phyloP scores from a whole-genome alignment of 2,888 invertebrate genomes.

The Hedychridium roseum region DNA sequence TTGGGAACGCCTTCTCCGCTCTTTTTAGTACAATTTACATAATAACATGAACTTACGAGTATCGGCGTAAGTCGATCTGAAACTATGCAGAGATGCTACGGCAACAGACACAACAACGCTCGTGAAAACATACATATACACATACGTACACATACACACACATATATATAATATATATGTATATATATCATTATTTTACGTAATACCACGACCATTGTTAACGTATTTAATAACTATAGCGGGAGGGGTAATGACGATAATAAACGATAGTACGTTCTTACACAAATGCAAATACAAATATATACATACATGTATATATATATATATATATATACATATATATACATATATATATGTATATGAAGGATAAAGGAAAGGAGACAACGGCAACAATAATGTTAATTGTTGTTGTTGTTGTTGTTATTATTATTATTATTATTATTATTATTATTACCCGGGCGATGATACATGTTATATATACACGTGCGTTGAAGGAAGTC shows the following conservation, averaged over 20 bases:
- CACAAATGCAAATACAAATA: no score
- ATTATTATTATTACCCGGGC: slow-evolving; percentile 28
- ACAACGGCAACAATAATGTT: slow-evolving; percentile 47
- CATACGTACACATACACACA: slow-evolving; percentile 13
- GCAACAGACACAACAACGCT: background rate
- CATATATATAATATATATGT: slow-evolving; percentile 33
- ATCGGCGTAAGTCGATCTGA: slow-evolving; percentile 12
- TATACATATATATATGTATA: slow-evolving; percentile 17
- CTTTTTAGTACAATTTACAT: slow-evolving; percentile 61
- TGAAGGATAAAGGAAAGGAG: slow-evolving; percentile 7
- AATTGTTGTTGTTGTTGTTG: slow-evolving; percentile 14
- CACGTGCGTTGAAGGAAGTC: background rate
- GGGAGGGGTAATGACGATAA: slow-evolving; percentile 63
- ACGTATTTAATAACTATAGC: slow-evolving; percentile 66
- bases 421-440: background rate
- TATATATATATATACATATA: slow-evolving; percentile 22
- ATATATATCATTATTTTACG: slow-evolving; percentile 65
- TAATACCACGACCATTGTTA: slow-evolving; percentile 70
- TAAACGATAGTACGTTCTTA: slow-evolving; percentile 53
- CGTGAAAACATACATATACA: slow-evolving; percentile 15
- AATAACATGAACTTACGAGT: slow-evolving; percentile 40
- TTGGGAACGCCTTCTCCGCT: slow-evolving; percentile 57
- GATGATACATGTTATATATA: slow-evolving; percentile 14
- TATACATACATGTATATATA: slow-evolving; percentile 33
- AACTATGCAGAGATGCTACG: background rate